Evolutionary conservation across 2,888 invertebrate genomes (phyloP).

Genomic region (Lepetodrilus schrolli): DNA sequence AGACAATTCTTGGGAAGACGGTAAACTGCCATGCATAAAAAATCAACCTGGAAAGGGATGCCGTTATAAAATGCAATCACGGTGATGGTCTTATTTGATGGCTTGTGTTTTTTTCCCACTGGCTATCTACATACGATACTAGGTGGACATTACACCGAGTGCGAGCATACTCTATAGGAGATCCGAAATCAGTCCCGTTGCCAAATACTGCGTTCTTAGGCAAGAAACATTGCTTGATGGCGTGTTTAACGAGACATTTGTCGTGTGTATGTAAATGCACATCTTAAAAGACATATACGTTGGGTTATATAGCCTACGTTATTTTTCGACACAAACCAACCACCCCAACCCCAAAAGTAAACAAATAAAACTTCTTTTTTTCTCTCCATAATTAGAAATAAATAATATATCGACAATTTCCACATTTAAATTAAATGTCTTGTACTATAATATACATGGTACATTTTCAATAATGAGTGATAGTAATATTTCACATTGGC

Average conservation of each 20-base stretch:
- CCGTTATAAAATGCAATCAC: background rate
- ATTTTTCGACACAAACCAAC: too few species aligned
- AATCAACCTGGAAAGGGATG: too few species aligned
- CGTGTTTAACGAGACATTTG: background rate
- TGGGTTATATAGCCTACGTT: background rate
- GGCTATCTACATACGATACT: background rate
- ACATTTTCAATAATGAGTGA: too few species aligned
- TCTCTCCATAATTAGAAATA: too few species aligned
- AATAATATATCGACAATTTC: too few species aligned
- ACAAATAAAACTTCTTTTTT: too few species aligned
- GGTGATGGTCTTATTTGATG: background rate
- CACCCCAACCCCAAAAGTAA: too few species aligned
- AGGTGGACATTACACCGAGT: background rate
- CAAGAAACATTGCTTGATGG: background rate
- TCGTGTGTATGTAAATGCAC: background rate
- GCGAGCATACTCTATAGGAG: background rate
- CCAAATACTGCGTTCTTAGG: background rate
- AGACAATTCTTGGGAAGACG: background rate
- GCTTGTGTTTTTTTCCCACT: background rate
- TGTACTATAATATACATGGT: too few species aligned
- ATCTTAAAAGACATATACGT: too few species aligned
- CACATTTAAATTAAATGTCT: too few species aligned
- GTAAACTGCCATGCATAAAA: background rate
- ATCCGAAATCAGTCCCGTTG: background rate
- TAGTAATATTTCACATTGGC: too few species aligned